These are phyloP conservation scores for Pterois miles DNA, from an alignment of 2,797 vertebrate species.

Conservation along the genomic window DNA sequence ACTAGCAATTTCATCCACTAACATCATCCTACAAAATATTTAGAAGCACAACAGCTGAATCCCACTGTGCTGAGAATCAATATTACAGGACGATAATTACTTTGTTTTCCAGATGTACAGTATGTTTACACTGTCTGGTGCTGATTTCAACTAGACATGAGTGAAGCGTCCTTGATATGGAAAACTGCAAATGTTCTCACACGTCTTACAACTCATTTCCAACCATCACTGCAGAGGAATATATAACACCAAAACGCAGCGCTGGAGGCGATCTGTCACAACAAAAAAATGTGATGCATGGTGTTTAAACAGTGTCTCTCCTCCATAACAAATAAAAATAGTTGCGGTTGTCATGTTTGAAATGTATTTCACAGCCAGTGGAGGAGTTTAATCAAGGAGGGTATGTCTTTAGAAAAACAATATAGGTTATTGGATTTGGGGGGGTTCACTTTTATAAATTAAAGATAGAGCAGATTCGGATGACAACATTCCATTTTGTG, in stretches of 20 bases:
- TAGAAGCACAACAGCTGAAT: neutral
- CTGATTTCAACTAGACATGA: slow-evolving; percentile 10
- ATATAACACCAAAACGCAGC: slow-evolving; percentile 22
- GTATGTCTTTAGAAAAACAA: slow-evolving; percentile 33
- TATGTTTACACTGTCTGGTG: slow-evolving; percentile 3
- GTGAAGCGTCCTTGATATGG: slow-evolving; percentile 32
- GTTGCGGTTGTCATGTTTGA: slow-evolving; percentile 39
- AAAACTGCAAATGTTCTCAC: slow-evolving; percentile 30
- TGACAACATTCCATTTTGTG: neutral
- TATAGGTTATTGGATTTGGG: slow-evolving; percentile 35
- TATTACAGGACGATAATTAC: slow-evolving; percentile 12
- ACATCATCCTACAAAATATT: neutral
- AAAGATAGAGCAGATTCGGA: slow-evolving; percentile 35
- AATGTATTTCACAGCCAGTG: slow-evolving; percentile 30
- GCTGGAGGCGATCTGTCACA: slow-evolving; percentile 56
- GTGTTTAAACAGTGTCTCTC: slow-evolving; percentile 49
- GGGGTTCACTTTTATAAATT: slow-evolving; percentile 29
- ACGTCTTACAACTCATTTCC: slow-evolving; percentile 33
- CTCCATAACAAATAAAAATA: slow-evolving; percentile 53
- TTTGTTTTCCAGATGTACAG: slow-evolving; percentile 6
- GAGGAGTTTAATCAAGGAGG: slow-evolving; percentile 38
- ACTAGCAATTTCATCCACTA: slow-evolving; percentile 24
- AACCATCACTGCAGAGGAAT: slow-evolving; percentile 38
- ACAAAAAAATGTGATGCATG: slow-evolving; percentile 31
- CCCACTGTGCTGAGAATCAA: neutral